A percentile compares a stretch with the other conserved stretches of the same genome.
Conservation (phyloP, 2,888 invertebrate species). For the Patella ulyssiponensis region DNA sequence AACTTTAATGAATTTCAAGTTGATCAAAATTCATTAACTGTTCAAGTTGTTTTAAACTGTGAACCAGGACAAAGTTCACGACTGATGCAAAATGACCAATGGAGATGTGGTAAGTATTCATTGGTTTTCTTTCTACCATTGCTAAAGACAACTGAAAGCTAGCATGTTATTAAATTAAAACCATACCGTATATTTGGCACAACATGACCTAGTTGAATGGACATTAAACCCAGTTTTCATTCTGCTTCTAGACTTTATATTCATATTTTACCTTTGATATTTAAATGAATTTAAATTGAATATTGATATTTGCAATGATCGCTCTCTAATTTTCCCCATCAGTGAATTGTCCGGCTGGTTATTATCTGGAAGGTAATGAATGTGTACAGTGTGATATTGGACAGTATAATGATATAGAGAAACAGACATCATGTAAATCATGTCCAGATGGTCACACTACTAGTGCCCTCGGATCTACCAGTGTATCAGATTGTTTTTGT, state of each 20-base stretch:
- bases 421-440: neutral
- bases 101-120: constrained; percentile 24
- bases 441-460: neutral
- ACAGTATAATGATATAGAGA: neutral
- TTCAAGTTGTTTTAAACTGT: constrained; percentile 44
- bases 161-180: too few species aligned
- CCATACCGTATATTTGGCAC: too few species aligned
- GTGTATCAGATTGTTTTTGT: neutral
- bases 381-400: constrained; percentile 7
- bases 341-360: constrained; percentile 52
- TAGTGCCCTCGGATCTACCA: neutral
- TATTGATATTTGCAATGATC: neutral
- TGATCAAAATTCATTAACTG: constrained; percentile 36
- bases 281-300: neutral
- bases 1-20: constrained; percentile 40
- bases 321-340: constrained; percentile 19
- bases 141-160: too few species aligned
- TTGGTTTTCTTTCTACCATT: too few species aligned
- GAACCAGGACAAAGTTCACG: constrained; percentile 50
- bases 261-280: too few species aligned
- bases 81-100: constrained; percentile 7
- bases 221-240: too few species aligned
- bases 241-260: too few species aligned
- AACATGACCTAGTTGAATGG: too few species aligned
- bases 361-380: constrained; percentile 38